Evolutionary conservation across 2,888 invertebrate species (phyloP).

Genomic region (Portevinia maculata): DNA sequence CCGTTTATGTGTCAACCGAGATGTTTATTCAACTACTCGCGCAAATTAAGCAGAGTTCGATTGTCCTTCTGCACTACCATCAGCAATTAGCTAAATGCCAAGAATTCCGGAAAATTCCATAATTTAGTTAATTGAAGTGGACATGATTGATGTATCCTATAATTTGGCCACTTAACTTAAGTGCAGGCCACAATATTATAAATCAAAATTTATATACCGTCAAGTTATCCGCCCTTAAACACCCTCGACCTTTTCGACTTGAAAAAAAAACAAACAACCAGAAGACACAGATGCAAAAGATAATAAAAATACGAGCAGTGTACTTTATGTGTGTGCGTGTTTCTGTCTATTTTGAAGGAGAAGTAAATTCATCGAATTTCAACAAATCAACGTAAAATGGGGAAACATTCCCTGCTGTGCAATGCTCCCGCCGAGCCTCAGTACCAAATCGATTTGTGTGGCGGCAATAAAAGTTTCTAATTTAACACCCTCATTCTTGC

Average conservation of each 20-base stretch:
- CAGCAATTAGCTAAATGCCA: slow-evolving; percentile 3
- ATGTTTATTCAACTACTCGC: slow-evolving; percentile 2
- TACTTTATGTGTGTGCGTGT: slow-evolving; percentile 41
- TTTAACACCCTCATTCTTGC: slow-evolving; percentile 61
- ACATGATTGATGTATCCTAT: slow-evolving; percentile 67
- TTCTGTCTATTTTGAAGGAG: slow-evolving; percentile 21
- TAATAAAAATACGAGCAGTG: not conserved
- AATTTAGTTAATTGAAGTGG: slow-evolving; percentile 22
- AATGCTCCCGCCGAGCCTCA: slow-evolving; percentile 29
- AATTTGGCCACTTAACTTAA: slow-evolving; percentile 70
- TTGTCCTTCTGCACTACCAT: not conserved
- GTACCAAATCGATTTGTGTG: slow-evolving; percentile 72
- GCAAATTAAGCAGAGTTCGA: not conserved
- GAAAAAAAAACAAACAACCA: slow-evolving; percentile 39
- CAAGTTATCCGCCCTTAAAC: slow-evolving; percentile 59
- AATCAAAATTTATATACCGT: slow-evolving; percentile 70
- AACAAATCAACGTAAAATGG: slow-evolving; percentile 70
- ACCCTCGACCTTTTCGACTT: not conserved
- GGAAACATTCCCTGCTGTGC: slow-evolving; percentile 30
- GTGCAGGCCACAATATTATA: slow-evolving; percentile 70
- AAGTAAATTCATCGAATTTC: slow-evolving; percentile 54
- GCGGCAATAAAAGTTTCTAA: slow-evolving; percentile 69
- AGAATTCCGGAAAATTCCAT: slow-evolving; percentile 25
- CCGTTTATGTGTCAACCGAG: not conserved
- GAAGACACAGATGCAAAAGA: slow-evolving; percentile 29